Evolutionary conservation across 2,888 invertebrate genomes (phyloP).

Genomic region (Theodoxus fluviatilis): DNA sequence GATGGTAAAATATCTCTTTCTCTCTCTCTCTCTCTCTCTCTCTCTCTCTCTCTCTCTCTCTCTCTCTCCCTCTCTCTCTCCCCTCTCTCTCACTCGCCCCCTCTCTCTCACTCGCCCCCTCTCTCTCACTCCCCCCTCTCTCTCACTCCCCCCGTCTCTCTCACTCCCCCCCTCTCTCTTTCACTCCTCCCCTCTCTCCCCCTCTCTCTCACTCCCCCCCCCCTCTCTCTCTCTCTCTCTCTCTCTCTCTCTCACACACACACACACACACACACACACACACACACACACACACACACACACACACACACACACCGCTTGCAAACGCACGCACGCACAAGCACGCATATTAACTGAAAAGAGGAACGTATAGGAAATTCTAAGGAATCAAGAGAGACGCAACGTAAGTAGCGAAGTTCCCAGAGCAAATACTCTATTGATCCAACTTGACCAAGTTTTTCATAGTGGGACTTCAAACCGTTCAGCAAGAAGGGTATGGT

Average conservation of each 20-base stretch:
- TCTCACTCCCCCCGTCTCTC: neutral
- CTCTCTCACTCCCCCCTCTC: neutral
- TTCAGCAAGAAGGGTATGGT: no score
- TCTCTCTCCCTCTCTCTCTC: constrained; percentile 7
- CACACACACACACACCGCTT: no score
- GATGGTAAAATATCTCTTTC: neutral
- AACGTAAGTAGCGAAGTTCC: no score
- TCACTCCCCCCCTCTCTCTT: neutral
- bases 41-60: neutral
- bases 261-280: no score
- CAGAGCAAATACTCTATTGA: no score
- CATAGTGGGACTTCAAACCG: no score
- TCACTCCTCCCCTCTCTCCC: neutral
- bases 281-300: no score
- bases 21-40: neutral
- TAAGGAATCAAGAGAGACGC: no score
- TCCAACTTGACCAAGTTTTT: no score
- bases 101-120: neutral
- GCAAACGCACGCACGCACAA: no score
- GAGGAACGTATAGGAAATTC: no score
- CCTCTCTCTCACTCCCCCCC: neutral
- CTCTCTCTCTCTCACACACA: constrained; percentile 10
- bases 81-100: neutral
- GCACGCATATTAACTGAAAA: no score
- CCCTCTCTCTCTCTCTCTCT: constrained; percentile 16